Conservation (phyloP, 1,140 invertebrate genomes). For the Cataglyphis hispanica region DNA sequence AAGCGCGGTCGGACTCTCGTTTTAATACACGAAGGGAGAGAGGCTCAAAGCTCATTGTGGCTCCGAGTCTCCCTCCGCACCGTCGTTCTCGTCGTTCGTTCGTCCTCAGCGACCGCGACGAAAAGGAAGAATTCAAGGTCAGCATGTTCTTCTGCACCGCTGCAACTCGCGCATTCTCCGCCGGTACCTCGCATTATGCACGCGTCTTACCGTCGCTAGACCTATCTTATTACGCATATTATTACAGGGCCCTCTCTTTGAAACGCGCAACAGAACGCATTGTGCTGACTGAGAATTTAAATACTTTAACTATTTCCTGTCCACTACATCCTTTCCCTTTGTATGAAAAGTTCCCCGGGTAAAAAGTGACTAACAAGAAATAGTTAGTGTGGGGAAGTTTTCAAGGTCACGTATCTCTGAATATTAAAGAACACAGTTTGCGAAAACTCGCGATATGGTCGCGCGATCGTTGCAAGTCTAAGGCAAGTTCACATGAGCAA, state of each 20-base stretch:
- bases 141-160: slow-evolving; percentile 72
- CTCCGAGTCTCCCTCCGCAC: slow-evolving; percentile 22
- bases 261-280: slow-evolving; percentile 16
- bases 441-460: slow-evolving; percentile 16
- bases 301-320: slow-evolving; percentile 40
- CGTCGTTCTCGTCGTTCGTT: slow-evolving; percentile 40
- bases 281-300: slow-evolving; percentile 30
- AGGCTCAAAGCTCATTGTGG: slow-evolving; percentile 33
- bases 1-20: slow-evolving; percentile 21
- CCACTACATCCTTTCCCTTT: no score
- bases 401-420: slow-evolving; percentile 3
- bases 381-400: slow-evolving; percentile 21
- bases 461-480: neutral
- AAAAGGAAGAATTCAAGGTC: slow-evolving; percentile 76
- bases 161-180: slow-evolving; percentile 16
- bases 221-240: slow-evolving; percentile 47
- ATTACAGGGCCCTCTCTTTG: slow-evolving; percentile 12
- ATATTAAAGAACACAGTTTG: slow-evolving; percentile 33
- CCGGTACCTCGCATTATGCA: slow-evolving; percentile 48
- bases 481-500: slow-evolving; percentile 4
- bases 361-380: neutral
- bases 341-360: neutral
- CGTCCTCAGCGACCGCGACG: slow-evolving; percentile 51
- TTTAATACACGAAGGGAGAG: slow-evolving; percentile 31
- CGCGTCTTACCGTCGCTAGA: slow-evolving; percentile 13